Conservation (phyloP, 2,113 vertebrate species). For the Puffinus mauretanicus region DNA sequence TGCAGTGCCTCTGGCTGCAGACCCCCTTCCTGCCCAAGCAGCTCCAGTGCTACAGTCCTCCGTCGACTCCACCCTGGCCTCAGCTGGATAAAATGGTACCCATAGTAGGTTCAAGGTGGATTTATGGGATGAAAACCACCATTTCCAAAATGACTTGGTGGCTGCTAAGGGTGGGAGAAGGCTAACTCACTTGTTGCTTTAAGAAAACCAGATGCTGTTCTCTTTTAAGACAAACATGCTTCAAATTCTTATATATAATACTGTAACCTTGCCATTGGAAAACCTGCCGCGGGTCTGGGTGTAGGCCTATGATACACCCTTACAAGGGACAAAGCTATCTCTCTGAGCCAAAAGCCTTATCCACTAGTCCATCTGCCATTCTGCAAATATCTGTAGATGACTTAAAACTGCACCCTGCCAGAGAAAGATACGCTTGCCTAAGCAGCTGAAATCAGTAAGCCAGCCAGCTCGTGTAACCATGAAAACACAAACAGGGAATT, state of each 20-base stretch:
- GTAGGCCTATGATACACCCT: neutral
- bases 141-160: neutral
- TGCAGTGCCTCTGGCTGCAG: neutral
- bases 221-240: neutral
- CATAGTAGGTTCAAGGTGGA: neutral
- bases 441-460: neutral
- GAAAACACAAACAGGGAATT: neutral
- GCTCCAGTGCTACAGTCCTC: neutral
- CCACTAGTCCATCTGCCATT: neutral
- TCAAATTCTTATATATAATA: fast-evolving
- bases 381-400: fast-evolving
- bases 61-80: fast-evolving
- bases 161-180: neutral
- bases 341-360: fast-evolving
- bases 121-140: neutral
- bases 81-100: neutral
- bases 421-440: neutral
- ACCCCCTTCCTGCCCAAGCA: neutral
- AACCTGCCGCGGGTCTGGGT: neutral
- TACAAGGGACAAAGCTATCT: too few relatives aligned
- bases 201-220: neutral
- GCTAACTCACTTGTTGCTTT: neutral
- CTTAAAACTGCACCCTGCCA: neutral
- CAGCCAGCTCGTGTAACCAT: neutral
- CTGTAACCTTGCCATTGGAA: neutral